Conservation (phyloP, 2,888 invertebrate species). For the Eupithecia pulchellata region DNA sequence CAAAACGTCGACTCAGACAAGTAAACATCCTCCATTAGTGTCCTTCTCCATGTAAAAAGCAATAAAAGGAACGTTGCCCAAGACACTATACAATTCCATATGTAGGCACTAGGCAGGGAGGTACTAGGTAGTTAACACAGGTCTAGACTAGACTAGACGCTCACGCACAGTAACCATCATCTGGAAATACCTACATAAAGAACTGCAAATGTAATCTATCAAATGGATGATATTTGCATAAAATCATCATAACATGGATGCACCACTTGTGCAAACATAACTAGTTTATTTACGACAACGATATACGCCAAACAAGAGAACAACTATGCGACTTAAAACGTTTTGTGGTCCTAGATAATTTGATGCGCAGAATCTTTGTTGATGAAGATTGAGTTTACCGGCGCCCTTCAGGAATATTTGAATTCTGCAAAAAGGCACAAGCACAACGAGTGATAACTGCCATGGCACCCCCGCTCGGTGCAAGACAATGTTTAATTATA, state of each 20-base stretch:
- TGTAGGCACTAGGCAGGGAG: too few species aligned
- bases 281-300: not conserved
- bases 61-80: not conserved
- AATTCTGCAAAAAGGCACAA: conserved; percentile 45
- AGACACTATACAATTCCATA: not conserved
- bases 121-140: not conserved
- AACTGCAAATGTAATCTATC: not conserved
- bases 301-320: not conserved
- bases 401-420: not conserved
- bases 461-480: conserved; percentile 49
- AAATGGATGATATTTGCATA: not conserved
- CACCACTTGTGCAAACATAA: not conserved
- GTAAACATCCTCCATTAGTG: too few species aligned
- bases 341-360: not conserved
- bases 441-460: conserved; percentile 23
- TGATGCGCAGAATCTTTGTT: not conserved
- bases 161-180: not conserved
- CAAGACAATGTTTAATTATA: conserved; percentile 63
- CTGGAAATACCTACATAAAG: not conserved
- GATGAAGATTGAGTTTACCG: not conserved
- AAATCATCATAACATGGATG: not conserved
- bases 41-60: too few species aligned
- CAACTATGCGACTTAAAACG: not conserved
- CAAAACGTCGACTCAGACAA: too few species aligned
- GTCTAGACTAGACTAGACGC: not conserved